phyloP scores from a whole-genome alignment of 2,888 invertebrate species.

The Nebria brevicollis region DNA sequence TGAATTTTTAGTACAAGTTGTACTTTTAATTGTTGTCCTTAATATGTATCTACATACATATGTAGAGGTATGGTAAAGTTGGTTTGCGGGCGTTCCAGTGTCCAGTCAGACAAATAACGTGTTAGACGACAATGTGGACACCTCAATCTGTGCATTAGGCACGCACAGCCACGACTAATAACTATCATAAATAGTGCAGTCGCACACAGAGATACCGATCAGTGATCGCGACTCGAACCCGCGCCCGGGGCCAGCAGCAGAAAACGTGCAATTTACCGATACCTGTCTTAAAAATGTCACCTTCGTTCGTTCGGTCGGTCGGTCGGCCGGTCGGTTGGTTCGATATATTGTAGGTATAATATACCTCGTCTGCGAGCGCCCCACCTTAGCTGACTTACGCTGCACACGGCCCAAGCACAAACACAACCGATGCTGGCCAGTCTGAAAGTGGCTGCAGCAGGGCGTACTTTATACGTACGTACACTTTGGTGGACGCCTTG shows the following conservation, averaged over 20 bases:
- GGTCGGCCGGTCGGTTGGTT: not conserved
- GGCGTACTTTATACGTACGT: not conserved
- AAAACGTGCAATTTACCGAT: conserved; percentile 28
- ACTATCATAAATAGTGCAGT: conserved; percentile 33
- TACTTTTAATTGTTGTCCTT: too few species aligned
- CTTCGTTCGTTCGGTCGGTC: not conserved
- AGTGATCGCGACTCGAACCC: conserved; percentile 6
- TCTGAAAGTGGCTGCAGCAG: conserved; percentile 51
- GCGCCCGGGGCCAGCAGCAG: not conserved
- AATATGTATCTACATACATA: too few species aligned
- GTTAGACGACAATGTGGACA: conserved; percentile 11
- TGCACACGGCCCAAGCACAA: conserved; percentile 30
- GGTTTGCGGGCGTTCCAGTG: conserved; percentile 7
- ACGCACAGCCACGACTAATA: conserved; percentile 32
- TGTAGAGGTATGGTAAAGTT: not conserved
- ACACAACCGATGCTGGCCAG: conserved; percentile 48
- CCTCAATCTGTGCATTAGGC: conserved; percentile 31
- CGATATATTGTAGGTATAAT: not conserved
- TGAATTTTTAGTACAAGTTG: too few species aligned
- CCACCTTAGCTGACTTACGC: conserved; percentile 7
- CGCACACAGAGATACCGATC: conserved; percentile 22
- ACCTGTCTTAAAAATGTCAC: conserved; percentile 27
- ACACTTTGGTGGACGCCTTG: not conserved
- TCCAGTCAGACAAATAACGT: conserved; percentile 2
- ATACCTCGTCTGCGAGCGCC: not conserved